Evolutionary conservation across 1,140 invertebrate genomes (phyloP), one percentile per base, ranked within the genome.

Genomic region (Drosophila saltans): DNA sequence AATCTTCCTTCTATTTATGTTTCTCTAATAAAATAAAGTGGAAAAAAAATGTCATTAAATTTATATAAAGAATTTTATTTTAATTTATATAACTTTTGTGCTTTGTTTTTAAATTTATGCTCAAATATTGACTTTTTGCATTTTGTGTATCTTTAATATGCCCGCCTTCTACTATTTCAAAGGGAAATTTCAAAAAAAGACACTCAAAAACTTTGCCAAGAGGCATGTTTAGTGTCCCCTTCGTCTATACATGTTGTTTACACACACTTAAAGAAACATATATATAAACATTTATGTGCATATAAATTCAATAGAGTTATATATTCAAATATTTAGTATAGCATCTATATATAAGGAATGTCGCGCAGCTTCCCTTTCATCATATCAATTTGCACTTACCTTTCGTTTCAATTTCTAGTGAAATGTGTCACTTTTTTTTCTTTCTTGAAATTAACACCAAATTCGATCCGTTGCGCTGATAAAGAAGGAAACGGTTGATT

Each of bases 341-440:
- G 1, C 1, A 40, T 11, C 39, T 40, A 40, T 40, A 40, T 24
- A 9, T 2, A 2, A 52, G 21, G 45, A 52, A 52, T 52, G 21
- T 52, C 45, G 21, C 45, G 7, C 21, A 52, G 45, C 45, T 52
- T 52, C 63, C 58, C 52, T 63, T 9, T 69, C 48, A n/a, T 48
- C 48, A 69, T 68, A 76, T 77, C 75, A 84, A 85, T 85, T 84
- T 64, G 58, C 82, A 85, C 82, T 85, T 79, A 85, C 82, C 82
- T 56, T 82, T 66, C 78, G 68, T 52, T 52, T 85, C 75, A 65
- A 66, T 36, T 56, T 43, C 72, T 40, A 66, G 66, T 55, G 62
- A 62, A 75, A 78, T 67, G 69, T 81, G 79, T 81, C 74, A 48
- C 58, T 59, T 33, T 60, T 55, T 6, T 36, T 36, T 36, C 6